phyloP scores from a whole-genome alignment of 2,113 vertebrate genomes.

The Bubo blakistoni region DNA sequence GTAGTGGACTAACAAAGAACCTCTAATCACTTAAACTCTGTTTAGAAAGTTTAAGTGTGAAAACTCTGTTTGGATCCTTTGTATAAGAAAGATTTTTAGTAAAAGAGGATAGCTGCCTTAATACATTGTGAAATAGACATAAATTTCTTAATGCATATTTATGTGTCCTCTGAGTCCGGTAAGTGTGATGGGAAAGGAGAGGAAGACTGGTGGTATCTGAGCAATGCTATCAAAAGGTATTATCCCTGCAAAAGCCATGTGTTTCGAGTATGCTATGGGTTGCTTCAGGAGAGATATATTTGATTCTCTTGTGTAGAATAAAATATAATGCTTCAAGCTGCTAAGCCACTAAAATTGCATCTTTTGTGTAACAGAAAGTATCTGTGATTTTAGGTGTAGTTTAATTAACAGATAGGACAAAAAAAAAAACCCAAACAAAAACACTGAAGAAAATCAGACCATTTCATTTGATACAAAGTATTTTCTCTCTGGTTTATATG shows the following conservation, averaged over 20 bases:
- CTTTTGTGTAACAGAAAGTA: background rate
- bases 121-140: background rate
- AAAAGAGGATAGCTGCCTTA: background rate
- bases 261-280: background rate
- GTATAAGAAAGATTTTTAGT: background rate
- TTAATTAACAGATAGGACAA: background rate
- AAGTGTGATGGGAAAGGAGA: background rate
- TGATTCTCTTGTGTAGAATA: background rate
- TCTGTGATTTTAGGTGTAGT: background rate
- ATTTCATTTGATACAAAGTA: background rate
- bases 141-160: background rate
- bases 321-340: background rate
- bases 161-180: background rate
- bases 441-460: background rate
- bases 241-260: background rate
- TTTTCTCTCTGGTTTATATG: background rate
- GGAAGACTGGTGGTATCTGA: background rate
- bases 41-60: background rate
- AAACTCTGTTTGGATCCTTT: background rate
- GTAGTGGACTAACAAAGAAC: background rate
- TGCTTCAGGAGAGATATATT: background rate
- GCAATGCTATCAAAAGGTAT: background rate
- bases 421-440: accelerated
- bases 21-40: background rate
- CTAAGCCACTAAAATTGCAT: background rate